Percentiles rank a stretch among this genome's conserved stretches.
These are phyloP conservation scores for Orussus abietinus DNA, from an alignment of 1,140 invertebrate species.

Conservation along the genomic window DNA sequence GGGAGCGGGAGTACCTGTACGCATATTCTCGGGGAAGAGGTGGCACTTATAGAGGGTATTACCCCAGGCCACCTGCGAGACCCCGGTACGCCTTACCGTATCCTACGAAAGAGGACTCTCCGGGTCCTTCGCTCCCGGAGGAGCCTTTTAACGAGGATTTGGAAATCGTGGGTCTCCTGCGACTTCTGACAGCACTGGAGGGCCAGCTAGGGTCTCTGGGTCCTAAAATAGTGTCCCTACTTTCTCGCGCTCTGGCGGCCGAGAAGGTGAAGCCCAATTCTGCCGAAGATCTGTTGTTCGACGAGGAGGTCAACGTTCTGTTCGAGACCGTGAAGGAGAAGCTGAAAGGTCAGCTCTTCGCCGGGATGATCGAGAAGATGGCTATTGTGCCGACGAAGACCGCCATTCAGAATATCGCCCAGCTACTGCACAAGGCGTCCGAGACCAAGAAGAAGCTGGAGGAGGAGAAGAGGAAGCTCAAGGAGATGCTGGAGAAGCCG, in stretches of 20 bases:
- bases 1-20: conserved; percentile 18
- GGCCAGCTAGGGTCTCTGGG: conserved; percentile 75
- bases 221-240: conserved; percentile 68
- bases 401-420: conserved; percentile 64
- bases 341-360: conserved; percentile 73
- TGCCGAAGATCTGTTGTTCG: conserved; percentile 66
- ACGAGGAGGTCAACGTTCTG: conserved; percentile 67
- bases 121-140: conserved; percentile 30
- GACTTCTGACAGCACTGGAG: conserved; percentile 74
- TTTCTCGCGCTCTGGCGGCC: conserved; percentile 70
- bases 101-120: conserved; percentile 38
- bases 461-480: conserved; percentile 47
- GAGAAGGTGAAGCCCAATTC: conserved; percentile 71
- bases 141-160: conserved; percentile 37
- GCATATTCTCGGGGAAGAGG: conserved; percentile 33
- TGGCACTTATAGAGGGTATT: conserved; percentile 30
- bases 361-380: conserved; percentile 66
- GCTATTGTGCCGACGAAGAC: conserved; percentile 61
- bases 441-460: conserved; percentile 53
- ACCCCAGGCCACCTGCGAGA: conserved; percentile 23
- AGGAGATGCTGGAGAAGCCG: conserved; percentile 33
- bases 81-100: conserved; percentile 40
- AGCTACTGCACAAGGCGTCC: conserved; percentile 62
- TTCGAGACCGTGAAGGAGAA: conserved; percentile 83
- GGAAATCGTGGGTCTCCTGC: conserved; percentile 64